Conservation (phyloP, 2,113 vertebrate species). For the Oenanthe melanoleuca region DNA sequence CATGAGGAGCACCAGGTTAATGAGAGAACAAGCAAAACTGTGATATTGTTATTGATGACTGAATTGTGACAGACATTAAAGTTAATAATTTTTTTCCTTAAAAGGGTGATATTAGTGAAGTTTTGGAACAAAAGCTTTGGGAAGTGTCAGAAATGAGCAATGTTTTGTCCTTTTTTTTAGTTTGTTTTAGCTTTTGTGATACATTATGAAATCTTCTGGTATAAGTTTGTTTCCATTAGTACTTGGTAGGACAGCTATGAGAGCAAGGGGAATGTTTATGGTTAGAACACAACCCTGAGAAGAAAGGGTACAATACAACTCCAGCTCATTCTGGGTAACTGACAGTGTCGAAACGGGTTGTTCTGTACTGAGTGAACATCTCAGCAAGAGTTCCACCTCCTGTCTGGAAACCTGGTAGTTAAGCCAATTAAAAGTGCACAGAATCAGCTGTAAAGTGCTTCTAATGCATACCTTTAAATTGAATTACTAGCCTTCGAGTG, state of each 20-base stretch:
- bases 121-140: neutral
- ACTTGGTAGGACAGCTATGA: neutral
- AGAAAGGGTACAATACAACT: neutral
- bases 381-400: conserved; percentile 28
- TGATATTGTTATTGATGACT: neutral
- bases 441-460: neutral
- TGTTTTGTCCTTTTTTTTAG: neutral
- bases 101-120: neutral
- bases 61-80: neutral
- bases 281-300: neutral
- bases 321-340: neutral
- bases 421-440: conserved; percentile 9
- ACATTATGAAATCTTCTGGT: neutral
- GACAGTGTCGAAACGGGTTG: neutral
- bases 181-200: neutral
- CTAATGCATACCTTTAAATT: neutral
- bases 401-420: neutral
- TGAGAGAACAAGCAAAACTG: neutral
- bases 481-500: conserved; percentile 1
- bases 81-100: neutral
- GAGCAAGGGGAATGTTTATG: neutral
- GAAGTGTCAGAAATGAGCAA: neutral
- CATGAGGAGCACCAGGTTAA: neutral
- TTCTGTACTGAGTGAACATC: neutral
- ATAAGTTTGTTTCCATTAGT: neutral